Conservation (phyloP, 1,140 invertebrate species). For the Temnothorax nylanderi region DNA sequence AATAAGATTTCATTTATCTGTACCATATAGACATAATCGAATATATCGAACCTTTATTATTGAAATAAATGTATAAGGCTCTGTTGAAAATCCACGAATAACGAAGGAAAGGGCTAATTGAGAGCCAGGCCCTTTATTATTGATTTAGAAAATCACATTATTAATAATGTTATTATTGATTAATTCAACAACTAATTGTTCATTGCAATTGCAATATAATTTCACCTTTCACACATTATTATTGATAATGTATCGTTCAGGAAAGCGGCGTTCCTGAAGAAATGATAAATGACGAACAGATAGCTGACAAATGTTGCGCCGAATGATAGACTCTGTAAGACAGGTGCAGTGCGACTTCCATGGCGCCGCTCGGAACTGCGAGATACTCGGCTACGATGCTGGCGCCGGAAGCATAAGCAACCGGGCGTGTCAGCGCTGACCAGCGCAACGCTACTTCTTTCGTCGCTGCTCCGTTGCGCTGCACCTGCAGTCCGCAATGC, state of each 20-base stretch:
- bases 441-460: constrained; percentile 82
- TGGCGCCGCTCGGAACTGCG: constrained; percentile 48
- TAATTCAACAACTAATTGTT: background rate
- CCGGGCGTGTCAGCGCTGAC: constrained; percentile 84
- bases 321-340: background rate
- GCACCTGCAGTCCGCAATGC: constrained; percentile 79
- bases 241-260: background rate
- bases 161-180: background rate
- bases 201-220: background rate
- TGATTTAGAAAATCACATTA: background rate
- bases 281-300: constrained; percentile 29
- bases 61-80: no score
- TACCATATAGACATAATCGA: background rate
- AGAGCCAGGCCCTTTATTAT: background rate
- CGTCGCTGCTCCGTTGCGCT: constrained; percentile 73
- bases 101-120: no score
- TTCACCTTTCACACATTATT: background rate
- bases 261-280: background rate
- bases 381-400: constrained; percentile 50
- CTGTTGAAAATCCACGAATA: no score
- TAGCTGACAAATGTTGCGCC: constrained; percentile 32
- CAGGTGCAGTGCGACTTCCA: constrained; percentile 46
- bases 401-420: constrained; percentile 80
- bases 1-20: background rate
- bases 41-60: background rate